Base-by-base conservation (phyloP, 2,797 vertebrate species). In the Gastrophryne carolinensis region DNA sequence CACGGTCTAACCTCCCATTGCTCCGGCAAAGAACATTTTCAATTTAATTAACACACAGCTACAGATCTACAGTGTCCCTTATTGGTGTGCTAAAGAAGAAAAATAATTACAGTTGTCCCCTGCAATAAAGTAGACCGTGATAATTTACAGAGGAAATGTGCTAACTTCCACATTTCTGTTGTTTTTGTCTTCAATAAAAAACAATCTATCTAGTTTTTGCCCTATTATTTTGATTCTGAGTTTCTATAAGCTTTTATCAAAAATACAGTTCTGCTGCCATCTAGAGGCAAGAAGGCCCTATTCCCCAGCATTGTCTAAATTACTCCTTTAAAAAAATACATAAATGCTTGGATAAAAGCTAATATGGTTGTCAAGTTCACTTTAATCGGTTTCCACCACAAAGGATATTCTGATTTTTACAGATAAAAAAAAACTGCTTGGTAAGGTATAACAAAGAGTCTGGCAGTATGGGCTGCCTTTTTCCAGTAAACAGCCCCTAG, bases 261-360 rank as follows among this genome's bases (percentile, higher is more conserved):
- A 63, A 77, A 17, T 49, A 53, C 21, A 30, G 30, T 37, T 63
- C 21, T 77, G 73, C 73, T 76, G 74, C 74, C 74, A 77, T 70
- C 66, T 71, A 70, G 74, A 62, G 73, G 2, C 12, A 19, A 7
- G 19, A 32, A 19, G 8, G 7, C 26, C 27, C 23, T 24, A n/a
- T 23, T 3, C 17, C 17, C 11, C 2, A 23, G 37, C 21, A 34
- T 23, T 47, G 12, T 8, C 34, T 23, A 24, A 3, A 19, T 21
- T 17, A 41, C 10, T n/a, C 3, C 30, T 56, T 21, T 19, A 7
- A 19, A 7, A 19, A 17, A 27, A 26, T 34, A 57, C 15, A 66
- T 56, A 32, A 53, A 49, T 35, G 24, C 30, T 69, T 21, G 21
- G 37, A 3, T 27, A 47, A 27, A 7, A 0, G 9, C 15, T 24